Evolutionary conservation across 1,140 invertebrate species (phyloP), one percentile per base, ranked within the genome.

Genomic region (Onthophagus taurus): DNA sequence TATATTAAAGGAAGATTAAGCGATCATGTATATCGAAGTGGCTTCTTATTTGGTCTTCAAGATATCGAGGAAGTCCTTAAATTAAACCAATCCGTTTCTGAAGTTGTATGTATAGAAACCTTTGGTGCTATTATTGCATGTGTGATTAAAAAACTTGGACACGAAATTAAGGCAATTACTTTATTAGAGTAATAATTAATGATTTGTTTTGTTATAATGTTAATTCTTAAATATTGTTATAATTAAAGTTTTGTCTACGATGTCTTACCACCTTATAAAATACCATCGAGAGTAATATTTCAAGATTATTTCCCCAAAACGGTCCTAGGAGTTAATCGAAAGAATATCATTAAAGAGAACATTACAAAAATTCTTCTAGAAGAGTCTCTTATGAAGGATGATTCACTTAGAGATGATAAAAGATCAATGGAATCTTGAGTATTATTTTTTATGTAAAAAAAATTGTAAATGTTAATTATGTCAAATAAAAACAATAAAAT

Each of bases 91-190:
- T 67, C 55, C 0, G 70, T 89, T 1, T 58, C 64, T 17, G 83
- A 87, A 45, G 79, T 67, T 2, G 80, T 74, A 0, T 81, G 89
- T 1, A 66, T 84, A 17, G 77, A 80, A 0, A 64, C 83, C 67
- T 81, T 45, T 53, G 68, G 14, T 55, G 66, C 13, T 63, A 64
- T 50, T 74, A 75, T 8, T 78, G 46, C 48, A n/a, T 49, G 48
- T 14, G 42, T 59, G 2, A 43, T 55, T 19, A 50, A 48, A 16
- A 49, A 47, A n/a, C 42, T 14, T 20, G 37, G 37, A 3, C 16
- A 26, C 13, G 37, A 39, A 13, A 6, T 26, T 14, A 39, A 39
- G n/a, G 37, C 37, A 4, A 13, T 23, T 1, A 4, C 23, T 1
- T 24, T 39, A 4, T 16, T 24, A 24, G 37, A 39, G 37, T 39